Conservation (phyloP, 2,888 invertebrate species). For the Tortrix viridana region DNA sequence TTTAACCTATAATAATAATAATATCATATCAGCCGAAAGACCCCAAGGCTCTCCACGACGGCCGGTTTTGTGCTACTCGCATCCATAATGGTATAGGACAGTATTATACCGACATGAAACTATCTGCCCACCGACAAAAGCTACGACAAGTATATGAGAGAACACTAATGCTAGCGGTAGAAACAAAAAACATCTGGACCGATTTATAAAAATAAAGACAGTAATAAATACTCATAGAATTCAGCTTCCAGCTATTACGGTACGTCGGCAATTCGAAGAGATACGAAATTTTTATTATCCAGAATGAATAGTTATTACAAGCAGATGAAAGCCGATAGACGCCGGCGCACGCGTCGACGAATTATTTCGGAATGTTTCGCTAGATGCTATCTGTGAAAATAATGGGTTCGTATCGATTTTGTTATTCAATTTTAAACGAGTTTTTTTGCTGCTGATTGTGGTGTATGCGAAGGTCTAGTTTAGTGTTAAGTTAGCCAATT, state of each 20-base stretch:
- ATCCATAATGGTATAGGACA: too few species aligned
- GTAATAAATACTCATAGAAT: conserved; percentile 61
- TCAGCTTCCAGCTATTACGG: conserved; percentile 69
- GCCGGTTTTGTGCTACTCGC: too few species aligned
- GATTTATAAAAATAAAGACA: conserved; percentile 52
- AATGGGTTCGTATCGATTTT: conserved; percentile 53
- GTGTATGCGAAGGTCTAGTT: background rate
- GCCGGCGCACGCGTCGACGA: conserved; percentile 62
- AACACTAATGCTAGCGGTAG: conserved; percentile 5
- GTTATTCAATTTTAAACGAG: conserved; percentile 55
- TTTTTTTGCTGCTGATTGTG: conserved; percentile 17
- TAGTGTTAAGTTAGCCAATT: conserved; percentile 5
- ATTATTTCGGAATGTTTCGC: conserved; percentile 63
- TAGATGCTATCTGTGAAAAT: conserved; percentile 55
- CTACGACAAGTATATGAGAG: too few species aligned
- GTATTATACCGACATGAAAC: too few species aligned
- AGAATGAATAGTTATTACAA: conserved; percentile 69
- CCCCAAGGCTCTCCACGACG: too few species aligned
- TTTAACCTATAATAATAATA: too few species aligned
- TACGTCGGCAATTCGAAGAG: conserved; percentile 60
- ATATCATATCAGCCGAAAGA: too few species aligned
- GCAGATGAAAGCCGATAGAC: conserved; percentile 65
- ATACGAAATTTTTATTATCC: conserved; percentile 65
- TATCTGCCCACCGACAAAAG: too few species aligned
- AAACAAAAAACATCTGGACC: conserved; percentile 39